Percentiles rank a stretch among this genome's conserved stretches.
Conservation (phyloP, 1,140 invertebrate species). For the Pentalonia nigronervosa region DNA sequence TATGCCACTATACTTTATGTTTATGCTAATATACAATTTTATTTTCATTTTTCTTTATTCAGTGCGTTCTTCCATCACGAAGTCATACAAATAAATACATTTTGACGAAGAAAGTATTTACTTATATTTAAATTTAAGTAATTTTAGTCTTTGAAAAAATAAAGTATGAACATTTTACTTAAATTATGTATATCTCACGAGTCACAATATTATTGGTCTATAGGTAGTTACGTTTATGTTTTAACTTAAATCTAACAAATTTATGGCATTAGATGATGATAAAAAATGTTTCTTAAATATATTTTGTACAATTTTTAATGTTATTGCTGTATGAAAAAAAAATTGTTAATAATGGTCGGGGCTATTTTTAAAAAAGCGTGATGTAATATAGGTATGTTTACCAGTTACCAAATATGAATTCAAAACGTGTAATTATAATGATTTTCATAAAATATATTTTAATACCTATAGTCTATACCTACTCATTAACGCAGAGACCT, state of each 20-base stretch:
- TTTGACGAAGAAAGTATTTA: not conserved
- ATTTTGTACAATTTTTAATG: not conserved
- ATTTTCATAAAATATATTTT: not conserved
- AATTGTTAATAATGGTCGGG: not conserved
- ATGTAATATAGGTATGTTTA: not conserved
- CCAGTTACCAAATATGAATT: not conserved
- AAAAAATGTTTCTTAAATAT: not conserved
- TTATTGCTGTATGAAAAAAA: not conserved
- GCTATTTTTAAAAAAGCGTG: not conserved
- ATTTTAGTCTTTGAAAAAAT: not conserved
- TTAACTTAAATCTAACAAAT: not conserved
- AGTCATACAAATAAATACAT: not conserved
- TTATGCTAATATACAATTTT: not conserved
- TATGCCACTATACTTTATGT: not conserved
- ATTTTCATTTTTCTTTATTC: slow-evolving; percentile 13
- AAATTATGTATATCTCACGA: not conserved
- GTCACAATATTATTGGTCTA: not conserved
- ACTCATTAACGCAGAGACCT: not conserved
- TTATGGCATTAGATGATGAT: not conserved
- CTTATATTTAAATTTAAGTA: not conserved
- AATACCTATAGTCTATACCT: not conserved
- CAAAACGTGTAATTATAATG: not conserved
- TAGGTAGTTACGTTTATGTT: not conserved
- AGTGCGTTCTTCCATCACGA: not conserved
- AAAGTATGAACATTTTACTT: not conserved